Base-by-base conservation (phyloP, 2,888 invertebrate genomes). In the Agapostemon virescens region DNA sequence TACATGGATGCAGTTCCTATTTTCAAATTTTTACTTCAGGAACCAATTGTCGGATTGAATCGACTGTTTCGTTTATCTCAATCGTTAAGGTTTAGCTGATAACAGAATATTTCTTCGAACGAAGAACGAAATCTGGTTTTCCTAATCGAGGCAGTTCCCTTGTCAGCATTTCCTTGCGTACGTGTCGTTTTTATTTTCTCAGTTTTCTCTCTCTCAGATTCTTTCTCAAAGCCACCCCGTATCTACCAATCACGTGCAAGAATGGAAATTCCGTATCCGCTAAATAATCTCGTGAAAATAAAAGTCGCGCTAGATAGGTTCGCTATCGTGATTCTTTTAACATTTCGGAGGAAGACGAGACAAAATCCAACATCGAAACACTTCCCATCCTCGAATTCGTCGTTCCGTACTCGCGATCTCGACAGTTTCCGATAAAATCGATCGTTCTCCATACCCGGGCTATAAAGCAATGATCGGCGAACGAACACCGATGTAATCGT, bases 271-370 rank as follows among this genome's bases (percentile, higher is more conserved):
- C 36, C 36, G 30, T 49, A 58, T 55, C 70, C 20, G 13, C 66
- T 36, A 72, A 33, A 61, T 33, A n/a, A 61, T 33, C 3, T 33
- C 42, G 55, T 40, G 81, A 73, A 83, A 79, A 71, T 68, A 77
- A 79, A 83, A 82, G 81, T 76, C 80, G 81, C 79, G 73, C 80
- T 76, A 58, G 30, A 30, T 20, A 58, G 9, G 58, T 26, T 33
- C 58, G 58, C 58, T 30, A 61, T 11, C 20, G 20, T 30, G 30
- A 33, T 61, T 61, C 33, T n/a, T n/a, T 36, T 17, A 7, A 11
- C n/a, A n/a, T 68, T 45, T 74, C 40, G 58, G 68, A 76, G 87
- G 87, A 87, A 87, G 87, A 87, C 87, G 77, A 80, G 61, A 61
- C 33, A 20, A 33, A 30, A 61, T 61, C 61, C 61, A 33, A 61